These are phyloP conservation scores for Lepus americanus DNA, from an alignment of 2,113 vertebrate genomes.

Conservation along the genomic window DNA sequence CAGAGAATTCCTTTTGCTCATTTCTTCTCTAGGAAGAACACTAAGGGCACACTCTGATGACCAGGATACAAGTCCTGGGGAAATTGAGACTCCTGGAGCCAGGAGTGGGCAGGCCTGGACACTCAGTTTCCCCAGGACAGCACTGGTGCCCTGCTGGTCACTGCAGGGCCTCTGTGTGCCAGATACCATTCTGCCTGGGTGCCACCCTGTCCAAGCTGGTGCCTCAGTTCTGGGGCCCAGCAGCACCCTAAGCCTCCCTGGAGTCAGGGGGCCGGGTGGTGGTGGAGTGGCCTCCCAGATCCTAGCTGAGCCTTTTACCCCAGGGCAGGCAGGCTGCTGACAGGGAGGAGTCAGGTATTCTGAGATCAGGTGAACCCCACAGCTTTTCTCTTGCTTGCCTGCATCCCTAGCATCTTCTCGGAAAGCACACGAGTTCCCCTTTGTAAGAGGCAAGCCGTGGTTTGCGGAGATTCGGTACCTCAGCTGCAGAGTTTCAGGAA, in stretches of 20 bases:
- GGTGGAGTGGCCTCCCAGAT: accelerated
- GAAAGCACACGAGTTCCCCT: background rate
- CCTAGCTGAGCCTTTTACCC: background rate
- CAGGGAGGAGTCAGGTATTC: background rate
- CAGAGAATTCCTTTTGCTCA: background rate
- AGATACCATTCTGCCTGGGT: no score
- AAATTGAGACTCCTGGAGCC: background rate
- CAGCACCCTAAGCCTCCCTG: background rate
- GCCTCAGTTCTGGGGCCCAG: background rate
- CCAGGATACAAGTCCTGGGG: background rate
- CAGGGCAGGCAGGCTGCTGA: background rate
- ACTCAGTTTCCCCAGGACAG: background rate
- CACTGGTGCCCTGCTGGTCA: accelerated
- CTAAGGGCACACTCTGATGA: background rate
- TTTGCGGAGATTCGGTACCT: background rate
- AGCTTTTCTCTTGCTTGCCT: background rate
- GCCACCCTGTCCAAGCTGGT: no score
- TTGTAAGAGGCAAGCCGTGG: background rate
- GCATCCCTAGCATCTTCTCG: background rate
- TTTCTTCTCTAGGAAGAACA: background rate
- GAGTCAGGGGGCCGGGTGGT: no score
- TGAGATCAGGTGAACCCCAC: accelerated
- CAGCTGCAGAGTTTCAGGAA: background rate
- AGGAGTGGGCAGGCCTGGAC: accelerated
- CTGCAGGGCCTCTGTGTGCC: background rate